A percentile compares a stretch with the other conserved stretches of the same genome.
These are phyloP conservation scores for Macropodus opercularis DNA, from an alignment of 2,797 vertebrate genomes.

Conservation along the genomic window DNA sequence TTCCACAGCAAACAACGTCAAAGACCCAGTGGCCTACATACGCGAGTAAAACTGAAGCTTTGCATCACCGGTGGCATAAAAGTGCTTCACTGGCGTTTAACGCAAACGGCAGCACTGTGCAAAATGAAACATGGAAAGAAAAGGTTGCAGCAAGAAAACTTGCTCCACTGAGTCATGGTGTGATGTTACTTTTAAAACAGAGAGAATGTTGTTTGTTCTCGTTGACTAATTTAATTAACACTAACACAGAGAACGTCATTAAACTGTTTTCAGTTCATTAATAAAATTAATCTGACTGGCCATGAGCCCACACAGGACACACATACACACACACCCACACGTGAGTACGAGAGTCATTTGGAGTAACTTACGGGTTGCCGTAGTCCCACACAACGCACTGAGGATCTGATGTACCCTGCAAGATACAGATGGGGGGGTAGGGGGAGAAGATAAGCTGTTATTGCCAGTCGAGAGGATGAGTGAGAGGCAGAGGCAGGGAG, in stretches of 20 bases:
- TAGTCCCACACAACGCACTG: slow-evolving; percentile 97
- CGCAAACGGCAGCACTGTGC: not conserved
- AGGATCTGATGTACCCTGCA: slow-evolving; percentile 93
- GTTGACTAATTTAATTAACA: slow-evolving; percentile 71
- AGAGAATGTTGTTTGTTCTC: slow-evolving; percentile 52
- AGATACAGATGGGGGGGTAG: slow-evolving; percentile 42
- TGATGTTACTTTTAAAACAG: slow-evolving; percentile 44
- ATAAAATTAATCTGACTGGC: slow-evolving; percentile 60
- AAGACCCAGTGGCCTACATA: slow-evolving; percentile 52
- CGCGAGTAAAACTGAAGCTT: slow-evolving; percentile 13
- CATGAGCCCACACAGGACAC: slow-evolving; percentile 39
- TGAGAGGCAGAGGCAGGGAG: slow-evolving; percentile 35
- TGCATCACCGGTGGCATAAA: slow-evolving; percentile 12
- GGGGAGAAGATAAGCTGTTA: slow-evolving; percentile 66
- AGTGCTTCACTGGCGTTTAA: slow-evolving; percentile 17
- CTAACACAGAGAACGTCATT: slow-evolving; percentile 64
- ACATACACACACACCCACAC: slow-evolving; percentile 31
- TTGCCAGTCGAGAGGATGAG: slow-evolving; percentile 61
- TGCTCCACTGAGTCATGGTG: slow-evolving; percentile 17
- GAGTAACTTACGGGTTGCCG: slow-evolving; percentile 89
- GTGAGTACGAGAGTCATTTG: slow-evolving; percentile 41
- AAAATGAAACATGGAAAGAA: slow-evolving; percentile 9
- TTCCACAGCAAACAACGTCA: slow-evolving; percentile 26
- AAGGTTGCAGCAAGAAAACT: slow-evolving; percentile 13
- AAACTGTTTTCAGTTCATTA: slow-evolving; percentile 59